Evolutionary conservation across 2,797 vertebrate species (phyloP).

Genomic region (Tapirus indicus): DNA sequence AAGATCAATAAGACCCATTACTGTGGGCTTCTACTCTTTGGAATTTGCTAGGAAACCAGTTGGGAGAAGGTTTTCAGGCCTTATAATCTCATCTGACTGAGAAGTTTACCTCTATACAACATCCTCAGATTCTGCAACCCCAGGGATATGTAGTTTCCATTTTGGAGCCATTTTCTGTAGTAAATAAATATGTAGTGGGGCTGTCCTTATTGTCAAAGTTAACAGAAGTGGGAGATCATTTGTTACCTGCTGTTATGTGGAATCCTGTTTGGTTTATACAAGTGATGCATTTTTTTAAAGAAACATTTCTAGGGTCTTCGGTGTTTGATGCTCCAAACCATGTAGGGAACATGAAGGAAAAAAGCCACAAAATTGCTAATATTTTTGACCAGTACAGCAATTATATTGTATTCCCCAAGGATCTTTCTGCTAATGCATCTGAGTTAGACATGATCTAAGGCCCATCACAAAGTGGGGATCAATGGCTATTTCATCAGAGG

Average conservation of each 20-base stretch:
- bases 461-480: slow-evolving; percentile 64
- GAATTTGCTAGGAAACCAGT: background rate
- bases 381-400: slow-evolving; percentile 67
- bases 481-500: slow-evolving; percentile 77
- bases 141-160: rapidly evolving
- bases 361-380: slow-evolving; percentile 56
- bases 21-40: background rate
- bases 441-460: slow-evolving; percentile 75
- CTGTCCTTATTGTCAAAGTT: background rate
- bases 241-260: slow-evolving; percentile 34
- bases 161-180: background rate
- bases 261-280: background rate
- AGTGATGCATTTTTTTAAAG: slow-evolving; percentile 66
- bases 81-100: no score
- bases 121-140: rapidly evolving
- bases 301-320: slow-evolving; percentile 64
- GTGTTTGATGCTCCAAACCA: slow-evolving; percentile 70
- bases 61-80: background rate
- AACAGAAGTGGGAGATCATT: slow-evolving; percentile 39
- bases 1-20: background rate
- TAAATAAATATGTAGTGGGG: no score
- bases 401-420: slow-evolving; percentile 59
- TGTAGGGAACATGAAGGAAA: slow-evolving; percentile 69
- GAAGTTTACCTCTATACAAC: rapidly evolving
- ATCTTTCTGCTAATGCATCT: slow-evolving; percentile 59